phyloP scores from a whole-genome alignment of 2,113 vertebrate genomes.

The Oophaga pumilio region DNA sequence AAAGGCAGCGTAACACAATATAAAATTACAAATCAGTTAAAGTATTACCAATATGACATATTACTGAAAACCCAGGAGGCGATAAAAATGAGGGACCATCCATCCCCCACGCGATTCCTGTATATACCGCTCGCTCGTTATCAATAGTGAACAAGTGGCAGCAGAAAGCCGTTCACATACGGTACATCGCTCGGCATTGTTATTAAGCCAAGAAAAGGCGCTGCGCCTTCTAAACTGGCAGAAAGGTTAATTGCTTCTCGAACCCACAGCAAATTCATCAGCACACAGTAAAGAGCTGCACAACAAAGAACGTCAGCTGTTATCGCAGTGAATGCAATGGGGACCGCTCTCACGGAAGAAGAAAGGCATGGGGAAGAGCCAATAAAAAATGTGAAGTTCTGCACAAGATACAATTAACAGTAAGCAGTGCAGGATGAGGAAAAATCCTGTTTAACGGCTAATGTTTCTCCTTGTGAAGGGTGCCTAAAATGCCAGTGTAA shows the following conservation, averaged over 20 bases:
- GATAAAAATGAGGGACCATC: not conserved
- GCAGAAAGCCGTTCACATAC: not conserved
- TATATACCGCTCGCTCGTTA: not conserved
- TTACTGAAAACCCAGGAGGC: not conserved
- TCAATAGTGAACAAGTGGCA: not conserved
- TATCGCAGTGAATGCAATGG: not conserved
- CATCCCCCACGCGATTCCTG: not conserved
- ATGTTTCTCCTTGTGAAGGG: too few relatives aligned
- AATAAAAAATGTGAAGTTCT: not conserved
- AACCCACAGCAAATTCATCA: not conserved
- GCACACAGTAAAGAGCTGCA: not conserved
- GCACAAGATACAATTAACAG: not conserved
- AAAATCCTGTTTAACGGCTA: too few relatives aligned
- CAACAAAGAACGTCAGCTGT: not conserved
- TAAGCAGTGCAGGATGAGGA: too few relatives aligned
- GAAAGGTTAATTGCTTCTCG: slow-evolving; percentile 32
- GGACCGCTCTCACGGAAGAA: not conserved
- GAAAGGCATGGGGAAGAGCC: not conserved
- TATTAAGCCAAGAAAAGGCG: slow-evolving; percentile 1
- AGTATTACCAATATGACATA: not conserved
- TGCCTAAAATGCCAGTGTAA: too few relatives aligned
- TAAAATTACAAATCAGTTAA: not conserved
- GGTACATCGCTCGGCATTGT: not conserved
- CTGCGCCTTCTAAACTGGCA: not conserved
- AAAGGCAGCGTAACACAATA: not conserved